Percentiles rank a stretch among this genome's conserved stretches.
These are phyloP conservation scores for Diloba caeruleocephala DNA, from an alignment of 2,888 invertebrate genomes.

Conservation along the genomic window DNA sequence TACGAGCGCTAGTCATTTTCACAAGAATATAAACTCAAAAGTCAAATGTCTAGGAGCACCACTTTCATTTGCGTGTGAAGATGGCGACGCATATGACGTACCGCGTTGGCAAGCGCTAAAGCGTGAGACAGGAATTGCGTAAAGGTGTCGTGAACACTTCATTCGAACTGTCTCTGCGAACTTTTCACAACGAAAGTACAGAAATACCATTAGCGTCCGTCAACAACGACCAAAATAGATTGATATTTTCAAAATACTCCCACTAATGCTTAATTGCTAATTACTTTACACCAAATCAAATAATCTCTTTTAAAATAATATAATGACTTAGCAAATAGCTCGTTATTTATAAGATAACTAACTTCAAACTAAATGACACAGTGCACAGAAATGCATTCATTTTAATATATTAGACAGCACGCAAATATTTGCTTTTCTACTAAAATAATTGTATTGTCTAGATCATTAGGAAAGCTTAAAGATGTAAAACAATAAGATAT, in stretches of 20 bases:
- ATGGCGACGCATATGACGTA: conserved; percentile 76
- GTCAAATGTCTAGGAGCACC: conserved; percentile 65
- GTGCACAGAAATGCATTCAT: conserved; percentile 15
- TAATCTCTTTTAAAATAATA: conserved; percentile 4
- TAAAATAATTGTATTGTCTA: conserved; percentile 34
- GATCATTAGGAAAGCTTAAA: conserved; percentile 39
- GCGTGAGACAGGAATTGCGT: conserved; percentile 85
- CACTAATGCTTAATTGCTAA: conserved; percentile 51
- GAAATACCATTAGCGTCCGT: conserved; percentile 81
- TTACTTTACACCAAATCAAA: conserved; percentile 25
- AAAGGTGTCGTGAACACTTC: conserved; percentile 84
- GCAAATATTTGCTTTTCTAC: conserved; percentile 10
- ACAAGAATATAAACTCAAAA: conserved; percentile 73
- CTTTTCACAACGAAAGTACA: conserved; percentile 79
- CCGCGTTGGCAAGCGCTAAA: conserved; percentile 79
- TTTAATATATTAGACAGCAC: conserved; percentile 15
- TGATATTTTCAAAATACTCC: conserved; percentile 64
- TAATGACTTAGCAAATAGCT: background rate
- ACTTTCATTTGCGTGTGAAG: conserved; percentile 72
- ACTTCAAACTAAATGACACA: conserved; percentile 25
- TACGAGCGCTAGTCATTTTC: conserved; percentile 40
- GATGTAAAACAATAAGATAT: conserved; percentile 46
- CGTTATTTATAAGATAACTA: conserved; percentile 11
- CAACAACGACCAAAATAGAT: conserved; percentile 74
- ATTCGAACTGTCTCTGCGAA: conserved; percentile 76